Base-by-base conservation (phyloP, 2,797 vertebrate genomes). In the Epinephelus awoara region DNA sequence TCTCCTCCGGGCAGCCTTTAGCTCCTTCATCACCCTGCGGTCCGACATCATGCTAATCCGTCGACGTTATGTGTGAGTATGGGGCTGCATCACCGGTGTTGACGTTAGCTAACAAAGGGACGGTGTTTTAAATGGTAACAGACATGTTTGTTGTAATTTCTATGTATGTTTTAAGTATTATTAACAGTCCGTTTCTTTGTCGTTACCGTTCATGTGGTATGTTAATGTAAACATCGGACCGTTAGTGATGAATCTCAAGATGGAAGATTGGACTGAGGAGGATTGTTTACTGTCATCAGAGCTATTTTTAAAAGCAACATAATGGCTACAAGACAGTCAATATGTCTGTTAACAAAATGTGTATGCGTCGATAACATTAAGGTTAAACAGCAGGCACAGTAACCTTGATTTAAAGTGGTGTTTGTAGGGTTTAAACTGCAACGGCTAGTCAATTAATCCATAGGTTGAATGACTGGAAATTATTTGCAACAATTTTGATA, bases 41-140 rank as follows among this genome's bases (percentile, higher is more conserved):
- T 9, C 6, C 52, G 6, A 19, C 34, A 64, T 23, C 52, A 23
- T 4, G 65, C 42, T 25, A 0, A 21, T 10, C 25, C 5, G 38
- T 63, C 62, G 62, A 46, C 57, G 21, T 27, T 19, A 68, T 23
- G 21, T 49, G 83, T 83, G 67, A 83, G 84, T 86, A 4, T 5
- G 3, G 12, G 0, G 17, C 64, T 9, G 8, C n/a, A 51, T 3
- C 6, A 1, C 6, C 12, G 4, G 3, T 7, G 23, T 6, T 38
- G 10, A 25, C 47, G 29, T 50, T 56, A 49, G 17, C 47, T 21
- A 34, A 34, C 40, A 34, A 7, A 8, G 7, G 34, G 7, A 2
- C 5, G 6, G 19, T 40, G 14, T 0, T 9, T 34, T 17, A 2
- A 18, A 65, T 18, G 1, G 1, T 0, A 8, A 3, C 2, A 8